phyloP scores from a whole-genome alignment of 2,888 invertebrate species.

The Hirtodrosophila duncani region DNA sequence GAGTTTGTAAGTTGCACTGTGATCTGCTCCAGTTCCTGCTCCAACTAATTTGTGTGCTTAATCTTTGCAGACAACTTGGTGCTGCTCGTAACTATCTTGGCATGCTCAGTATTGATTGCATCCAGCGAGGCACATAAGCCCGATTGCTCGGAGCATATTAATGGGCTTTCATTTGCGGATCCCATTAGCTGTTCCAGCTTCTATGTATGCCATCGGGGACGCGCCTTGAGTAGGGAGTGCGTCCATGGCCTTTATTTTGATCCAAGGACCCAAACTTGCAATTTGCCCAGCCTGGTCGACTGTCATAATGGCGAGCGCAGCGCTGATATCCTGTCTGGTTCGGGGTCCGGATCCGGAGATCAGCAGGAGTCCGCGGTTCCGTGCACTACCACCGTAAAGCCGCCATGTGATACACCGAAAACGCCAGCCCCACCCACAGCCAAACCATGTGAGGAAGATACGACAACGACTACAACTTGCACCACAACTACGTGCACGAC shows the following conservation, averaged over 20 bases:
- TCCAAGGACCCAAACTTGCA: constrained; percentile 37
- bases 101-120: constrained; percentile 24
- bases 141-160: constrained; percentile 37
- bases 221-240: constrained; percentile 33
- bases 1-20: constrained; percentile 35
- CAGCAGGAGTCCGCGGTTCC: constrained; percentile 5
- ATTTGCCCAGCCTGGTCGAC: constrained; percentile 32
- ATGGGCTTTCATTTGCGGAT: constrained; percentile 39
- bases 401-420: constrained; percentile 22
- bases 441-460: constrained; percentile 2
- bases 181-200: constrained; percentile 45
- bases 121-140: constrained; percentile 25
- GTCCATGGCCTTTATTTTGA: constrained; percentile 36
- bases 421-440: constrained; percentile 4
- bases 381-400: constrained; percentile 26
- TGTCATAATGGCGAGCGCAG: constrained; percentile 40
- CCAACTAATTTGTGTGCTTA: neutral
- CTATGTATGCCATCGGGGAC: constrained; percentile 42
- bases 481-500: no score
- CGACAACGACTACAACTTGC: constrained; percentile 13
- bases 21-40: neutral
- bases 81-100: constrained; percentile 37
- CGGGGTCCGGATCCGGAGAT: constrained; percentile 2
- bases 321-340: constrained; percentile 9
- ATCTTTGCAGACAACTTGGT: constrained; percentile 35